Evolutionary conservation across 1,140 invertebrate genomes (phyloP).

Genomic region (Drosophila kanapiae): DNA sequence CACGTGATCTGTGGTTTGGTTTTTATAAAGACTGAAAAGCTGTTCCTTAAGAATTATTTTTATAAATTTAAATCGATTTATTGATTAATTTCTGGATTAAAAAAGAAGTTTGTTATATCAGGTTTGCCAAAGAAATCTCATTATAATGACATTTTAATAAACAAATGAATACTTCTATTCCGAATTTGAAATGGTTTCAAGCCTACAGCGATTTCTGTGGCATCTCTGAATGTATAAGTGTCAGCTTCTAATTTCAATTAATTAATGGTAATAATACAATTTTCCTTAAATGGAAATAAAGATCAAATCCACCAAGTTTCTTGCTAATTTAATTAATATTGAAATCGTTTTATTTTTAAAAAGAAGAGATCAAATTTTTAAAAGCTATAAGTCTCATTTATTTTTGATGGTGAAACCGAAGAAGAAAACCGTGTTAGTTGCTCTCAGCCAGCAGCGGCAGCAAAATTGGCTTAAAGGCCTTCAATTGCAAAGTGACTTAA

Average conservation of each 20-base stretch:
- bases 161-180: not conserved
- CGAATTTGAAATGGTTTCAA: not conserved
- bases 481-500: not conserved
- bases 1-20: not conserved
- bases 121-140: not conserved
- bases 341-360: too few species aligned
- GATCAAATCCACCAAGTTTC: not conserved
- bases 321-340: not conserved
- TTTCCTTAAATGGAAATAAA: not conserved
- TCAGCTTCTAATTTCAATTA: too few species aligned
- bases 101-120: not conserved
- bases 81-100: too few species aligned
- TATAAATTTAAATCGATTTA: too few species aligned
- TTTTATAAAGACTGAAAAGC: slow-evolving; percentile 25
- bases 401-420: not conserved
- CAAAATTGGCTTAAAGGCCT: not conserved
- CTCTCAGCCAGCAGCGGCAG: slow-evolving; percentile 4
- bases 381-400: slow-evolving; percentile 7
- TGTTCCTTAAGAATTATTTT: not conserved
- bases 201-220: not conserved
- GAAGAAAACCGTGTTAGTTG: slow-evolving; percentile 35
- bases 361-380: too few species aligned
- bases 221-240: not conserved
- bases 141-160: not conserved
- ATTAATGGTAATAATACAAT: too few species aligned